These are phyloP conservation scores for Holocentrus rufus DNA, from an alignment of 2,797 vertebrate species.

Conservation along the genomic window DNA sequence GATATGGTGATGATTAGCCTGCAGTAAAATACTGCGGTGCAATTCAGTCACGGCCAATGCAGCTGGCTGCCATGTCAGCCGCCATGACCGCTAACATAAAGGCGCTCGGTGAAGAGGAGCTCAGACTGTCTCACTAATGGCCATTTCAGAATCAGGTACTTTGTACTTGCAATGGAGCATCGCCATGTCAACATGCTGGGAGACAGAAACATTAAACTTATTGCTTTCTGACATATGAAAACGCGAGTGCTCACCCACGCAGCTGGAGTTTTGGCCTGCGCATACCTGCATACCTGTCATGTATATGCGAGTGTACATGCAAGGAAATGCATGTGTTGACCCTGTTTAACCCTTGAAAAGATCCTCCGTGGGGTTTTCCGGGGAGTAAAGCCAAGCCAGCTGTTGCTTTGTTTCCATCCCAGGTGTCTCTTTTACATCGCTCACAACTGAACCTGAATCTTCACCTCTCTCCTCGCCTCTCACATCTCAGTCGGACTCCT, in stretches of 20 bases:
- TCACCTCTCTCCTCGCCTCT: not conserved
- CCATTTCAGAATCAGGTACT: not conserved
- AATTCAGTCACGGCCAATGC: not conserved
- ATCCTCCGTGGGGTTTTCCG: constrained; percentile 45
- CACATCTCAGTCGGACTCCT: not conserved
- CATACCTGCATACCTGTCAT: not conserved
- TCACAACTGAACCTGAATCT: constrained; percentile 21
- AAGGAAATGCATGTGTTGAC: constrained; percentile 21
- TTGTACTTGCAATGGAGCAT: constrained; percentile 13
- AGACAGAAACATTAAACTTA: constrained; percentile 23
- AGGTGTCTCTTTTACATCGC: constrained; percentile 69
- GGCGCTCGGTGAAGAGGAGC: constrained; percentile 8
- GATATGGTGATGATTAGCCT: not conserved
- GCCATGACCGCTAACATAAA: not conserved
- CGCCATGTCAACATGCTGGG: constrained; percentile 21
- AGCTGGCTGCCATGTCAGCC: not conserved
- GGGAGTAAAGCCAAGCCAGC: constrained; percentile 65
- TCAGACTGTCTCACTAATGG: not conserved
- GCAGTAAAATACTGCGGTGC: not conserved
- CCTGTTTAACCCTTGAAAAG: constrained; percentile 65
- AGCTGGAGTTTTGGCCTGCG: constrained; percentile 32
- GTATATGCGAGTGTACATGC: constrained; percentile 27
- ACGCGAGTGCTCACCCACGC: not conserved
- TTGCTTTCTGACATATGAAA: constrained; percentile 30
- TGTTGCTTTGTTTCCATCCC: constrained; percentile 66